Evolutionary conservation across 2,888 invertebrate genomes (phyloP).

Genomic region (Leptodirus hochenwartii): DNA sequence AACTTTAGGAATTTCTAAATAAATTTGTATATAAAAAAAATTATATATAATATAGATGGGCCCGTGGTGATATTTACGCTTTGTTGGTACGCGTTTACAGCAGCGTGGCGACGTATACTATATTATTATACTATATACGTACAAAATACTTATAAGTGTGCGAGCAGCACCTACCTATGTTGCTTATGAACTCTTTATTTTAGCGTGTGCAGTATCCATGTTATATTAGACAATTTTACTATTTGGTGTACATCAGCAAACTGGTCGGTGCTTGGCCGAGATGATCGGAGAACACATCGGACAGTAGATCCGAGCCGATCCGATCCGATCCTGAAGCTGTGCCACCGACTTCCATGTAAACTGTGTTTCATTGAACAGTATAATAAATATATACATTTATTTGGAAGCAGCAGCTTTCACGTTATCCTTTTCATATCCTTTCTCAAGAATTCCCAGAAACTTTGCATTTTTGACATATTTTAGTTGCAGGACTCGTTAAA

Average conservation of each 20-base stretch:
- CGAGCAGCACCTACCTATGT: conserved; percentile 19
- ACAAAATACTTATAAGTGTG: conserved; percentile 30
- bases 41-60: conserved; percentile 42
- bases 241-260: conserved; percentile 34
- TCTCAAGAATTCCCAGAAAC: too few relatives aligned
- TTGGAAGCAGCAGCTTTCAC: conserved; percentile 29
- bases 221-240: conserved; percentile 33
- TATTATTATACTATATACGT: conserved; percentile 28
- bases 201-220: conserved; percentile 32
- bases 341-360: too few relatives aligned
- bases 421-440: too few relatives aligned
- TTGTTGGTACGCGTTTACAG: conserved; percentile 23
- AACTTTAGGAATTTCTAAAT: conserved; percentile 49
- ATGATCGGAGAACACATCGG: too few relatives aligned
- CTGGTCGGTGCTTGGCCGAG: too few relatives aligned
- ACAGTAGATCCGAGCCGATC: too few relatives aligned
- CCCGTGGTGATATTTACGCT: conserved; percentile 15
- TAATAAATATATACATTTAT: conserved; percentile 63
- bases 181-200: conserved; percentile 19
- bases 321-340: conserved; percentile 27
- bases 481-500: too few relatives aligned
- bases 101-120: conserved; percentile 29
- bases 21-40: conserved; percentile 50
- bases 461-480: too few relatives aligned
- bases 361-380: conserved; percentile 48